phyloP scores from a whole-genome alignment of 1,140 invertebrate species.

The Aphelinus certus region DNA sequence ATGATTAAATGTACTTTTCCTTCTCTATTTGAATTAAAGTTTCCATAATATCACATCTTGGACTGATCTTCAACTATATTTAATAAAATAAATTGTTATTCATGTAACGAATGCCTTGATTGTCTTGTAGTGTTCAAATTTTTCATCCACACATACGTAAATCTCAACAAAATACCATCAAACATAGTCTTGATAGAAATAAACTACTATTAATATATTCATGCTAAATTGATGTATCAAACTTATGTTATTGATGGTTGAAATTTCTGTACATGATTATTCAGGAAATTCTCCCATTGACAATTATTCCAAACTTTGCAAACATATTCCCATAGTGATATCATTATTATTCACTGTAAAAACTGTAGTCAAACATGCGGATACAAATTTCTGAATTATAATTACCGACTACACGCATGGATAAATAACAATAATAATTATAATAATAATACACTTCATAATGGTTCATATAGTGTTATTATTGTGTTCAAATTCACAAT shows the following conservation, averaged over 20 bases:
- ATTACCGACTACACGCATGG: too few relatives aligned
- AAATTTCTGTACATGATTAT: too few relatives aligned
- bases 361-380: too few relatives aligned
- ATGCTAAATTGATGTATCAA: slow-evolving; percentile 26
- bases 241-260: slow-evolving; percentile 27
- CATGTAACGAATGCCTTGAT: slow-evolving; percentile 24
- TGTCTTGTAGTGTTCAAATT: slow-evolving; percentile 1
- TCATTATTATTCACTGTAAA: too few relatives aligned
- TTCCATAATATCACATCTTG: slow-evolving; percentile 32
- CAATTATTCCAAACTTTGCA: too few relatives aligned
- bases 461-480: too few relatives aligned
- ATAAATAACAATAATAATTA: too few relatives aligned
- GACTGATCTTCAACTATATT: slow-evolving; percentile 13
- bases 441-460: too few relatives aligned
- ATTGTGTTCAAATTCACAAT: too few relatives aligned
- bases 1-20: slow-evolving; percentile 13
- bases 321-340: too few relatives aligned
- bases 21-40: slow-evolving; percentile 11
- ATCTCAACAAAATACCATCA: slow-evolving; percentile 29
- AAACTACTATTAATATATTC: slow-evolving; percentile 40
- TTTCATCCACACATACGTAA: slow-evolving; percentile 29
- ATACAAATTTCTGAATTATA: too few relatives aligned
- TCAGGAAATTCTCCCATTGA: too few relatives aligned
- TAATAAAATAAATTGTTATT: slow-evolving; percentile 7
- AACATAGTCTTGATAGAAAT: slow-evolving; percentile 39